These are phyloP conservation scores for Epinephelus fuscoguttatus DNA, from an alignment of 2,113 vertebrate species.

Conservation along the genomic window DNA sequence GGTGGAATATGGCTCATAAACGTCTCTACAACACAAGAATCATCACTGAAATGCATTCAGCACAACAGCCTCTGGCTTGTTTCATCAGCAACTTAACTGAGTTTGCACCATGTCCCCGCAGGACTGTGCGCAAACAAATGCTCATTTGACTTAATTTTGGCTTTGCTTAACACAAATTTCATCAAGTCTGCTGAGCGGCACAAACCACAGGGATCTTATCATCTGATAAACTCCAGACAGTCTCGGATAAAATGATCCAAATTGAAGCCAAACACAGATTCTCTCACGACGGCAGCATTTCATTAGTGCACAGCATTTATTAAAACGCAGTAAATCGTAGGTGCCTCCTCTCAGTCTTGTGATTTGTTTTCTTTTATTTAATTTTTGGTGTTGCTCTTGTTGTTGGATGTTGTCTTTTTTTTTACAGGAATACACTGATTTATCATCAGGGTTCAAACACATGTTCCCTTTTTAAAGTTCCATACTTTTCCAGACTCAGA, in stretches of 20 bases:
- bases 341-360: neutral
- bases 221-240: neutral
- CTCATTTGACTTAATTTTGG: constrained; percentile 7
- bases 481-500: no score
- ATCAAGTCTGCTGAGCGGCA: neutral
- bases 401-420: neutral
- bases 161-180: neutral
- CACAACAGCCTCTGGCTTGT: neutral
- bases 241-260: neutral
- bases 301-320: neutral
- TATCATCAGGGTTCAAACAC: neutral
- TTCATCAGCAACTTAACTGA: neutral
- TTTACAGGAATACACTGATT: neutral
- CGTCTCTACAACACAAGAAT: neutral
- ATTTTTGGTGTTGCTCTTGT: neutral
- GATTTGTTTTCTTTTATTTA: neutral
- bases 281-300: neutral
- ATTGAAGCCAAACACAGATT: neutral
- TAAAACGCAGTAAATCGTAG: neutral
- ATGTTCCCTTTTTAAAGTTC: no score
- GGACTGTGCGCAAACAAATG: constrained; percentile 9
- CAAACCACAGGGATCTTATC: neutral
- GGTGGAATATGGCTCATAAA: neutral
- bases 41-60: neutral
- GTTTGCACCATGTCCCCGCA: neutral